phyloP scores from a whole-genome alignment of 2,797 vertebrate species.

The Ficedula albicollis region DNA sequence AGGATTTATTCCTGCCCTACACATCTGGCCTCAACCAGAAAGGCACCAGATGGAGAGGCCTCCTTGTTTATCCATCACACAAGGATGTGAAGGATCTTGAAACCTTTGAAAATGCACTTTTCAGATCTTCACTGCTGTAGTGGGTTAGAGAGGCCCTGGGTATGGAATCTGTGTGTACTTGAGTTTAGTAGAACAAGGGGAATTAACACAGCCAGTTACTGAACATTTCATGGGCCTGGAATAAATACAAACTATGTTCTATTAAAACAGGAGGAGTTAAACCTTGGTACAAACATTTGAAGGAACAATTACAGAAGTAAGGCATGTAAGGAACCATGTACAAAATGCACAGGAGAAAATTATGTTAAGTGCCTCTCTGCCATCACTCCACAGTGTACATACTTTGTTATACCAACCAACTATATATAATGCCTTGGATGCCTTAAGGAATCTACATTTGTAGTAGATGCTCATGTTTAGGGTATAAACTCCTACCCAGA shows the following conservation, averaged over 20 bases:
- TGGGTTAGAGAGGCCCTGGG: background rate
- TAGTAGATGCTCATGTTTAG: background rate
- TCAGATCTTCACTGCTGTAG: background rate
- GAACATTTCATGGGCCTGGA: background rate
- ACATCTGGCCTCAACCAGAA: background rate
- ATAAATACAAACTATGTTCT: background rate
- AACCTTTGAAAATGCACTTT: background rate
- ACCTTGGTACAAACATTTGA: background rate
- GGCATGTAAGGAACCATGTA: background rate
- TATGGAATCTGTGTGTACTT: background rate
- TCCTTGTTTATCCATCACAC: background rate
- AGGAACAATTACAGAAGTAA: background rate
- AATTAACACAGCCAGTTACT: background rate
- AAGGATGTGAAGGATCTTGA: background rate
- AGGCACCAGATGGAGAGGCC: background rate
- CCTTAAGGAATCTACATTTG: background rate
- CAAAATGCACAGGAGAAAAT: background rate
- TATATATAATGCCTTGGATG: background rate
- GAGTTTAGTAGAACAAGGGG: background rate
- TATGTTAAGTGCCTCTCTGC: background rate
- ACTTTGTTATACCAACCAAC: background rate
- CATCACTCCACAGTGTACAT: background rate
- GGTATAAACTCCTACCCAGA: background rate
- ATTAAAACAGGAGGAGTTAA: background rate
- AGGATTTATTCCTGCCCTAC: background rate